phyloP scores from a whole-genome alignment of 2,888 invertebrate species.

The Drosophila peninsularis region DNA sequence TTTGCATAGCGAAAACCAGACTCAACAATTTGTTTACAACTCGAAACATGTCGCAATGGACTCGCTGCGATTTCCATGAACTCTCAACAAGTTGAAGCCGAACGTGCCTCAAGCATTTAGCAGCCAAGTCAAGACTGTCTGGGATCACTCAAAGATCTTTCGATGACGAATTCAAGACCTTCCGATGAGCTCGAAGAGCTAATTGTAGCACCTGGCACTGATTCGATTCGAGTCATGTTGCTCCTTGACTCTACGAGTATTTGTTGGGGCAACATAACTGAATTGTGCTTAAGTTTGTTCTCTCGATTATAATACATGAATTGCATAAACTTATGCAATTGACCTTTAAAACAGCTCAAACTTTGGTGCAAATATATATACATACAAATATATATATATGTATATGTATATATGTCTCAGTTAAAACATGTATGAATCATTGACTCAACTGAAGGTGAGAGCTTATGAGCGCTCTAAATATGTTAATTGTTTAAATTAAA shows the following conservation, averaged over 20 bases:
- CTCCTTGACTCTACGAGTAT: slow-evolving; percentile 43
- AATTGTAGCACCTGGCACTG: slow-evolving; percentile 1
- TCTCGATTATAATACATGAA: slow-evolving; percentile 26
- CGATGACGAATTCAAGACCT: slow-evolving; percentile 8
- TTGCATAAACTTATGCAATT: slow-evolving; percentile 44
- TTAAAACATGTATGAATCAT: slow-evolving; percentile 1
- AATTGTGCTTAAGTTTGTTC: slow-evolving; percentile 24
- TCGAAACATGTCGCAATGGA: slow-evolving; percentile 18
- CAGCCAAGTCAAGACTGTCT: slow-evolving; percentile 8
- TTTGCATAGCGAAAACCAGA: not conserved
- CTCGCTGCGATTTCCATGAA: slow-evolving; percentile 37
- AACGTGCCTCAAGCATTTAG: slow-evolving; percentile 53
- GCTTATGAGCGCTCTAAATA: not conserved
- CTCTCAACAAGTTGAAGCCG: slow-evolving; percentile 10
- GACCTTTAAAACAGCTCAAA: slow-evolving; percentile 4
- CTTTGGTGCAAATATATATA: not conserved
- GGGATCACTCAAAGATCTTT: not conserved
- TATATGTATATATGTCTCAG: not conserved
- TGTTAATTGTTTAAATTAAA: slow-evolving; percentile 25
- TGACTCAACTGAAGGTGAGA: slow-evolving; percentile 7
- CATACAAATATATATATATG: not conserved
- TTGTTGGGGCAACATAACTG: slow-evolving; percentile 24
- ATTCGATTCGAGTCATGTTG: not conserved
- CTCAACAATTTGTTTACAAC: not conserved
- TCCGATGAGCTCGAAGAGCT: slow-evolving; percentile 6